phyloP scores from a whole-genome alignment of 2,797 vertebrate species.

The Acridotheres tristis region DNA sequence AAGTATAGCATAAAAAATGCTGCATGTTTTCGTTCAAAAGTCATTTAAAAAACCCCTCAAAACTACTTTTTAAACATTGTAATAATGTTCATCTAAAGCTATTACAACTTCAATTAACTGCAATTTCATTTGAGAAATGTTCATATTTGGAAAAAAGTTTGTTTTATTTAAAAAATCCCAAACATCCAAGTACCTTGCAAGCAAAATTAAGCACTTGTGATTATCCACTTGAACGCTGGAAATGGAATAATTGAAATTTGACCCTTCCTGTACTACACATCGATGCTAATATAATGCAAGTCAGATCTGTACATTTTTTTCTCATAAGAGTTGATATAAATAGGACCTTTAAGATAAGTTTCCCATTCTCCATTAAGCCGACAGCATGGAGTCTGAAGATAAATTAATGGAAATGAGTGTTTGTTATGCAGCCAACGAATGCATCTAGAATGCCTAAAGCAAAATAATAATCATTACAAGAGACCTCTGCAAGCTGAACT shows the following conservation, averaged over 20 bases:
- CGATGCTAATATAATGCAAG: background rate
- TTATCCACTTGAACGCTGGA: background rate
- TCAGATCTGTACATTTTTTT: background rate
- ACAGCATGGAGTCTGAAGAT: background rate
- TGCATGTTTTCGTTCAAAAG: background rate
- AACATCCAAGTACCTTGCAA: background rate
- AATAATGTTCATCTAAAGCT: background rate
- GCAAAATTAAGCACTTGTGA: background rate
- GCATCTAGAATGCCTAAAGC: background rate
- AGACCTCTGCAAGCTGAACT: background rate
- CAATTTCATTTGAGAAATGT: constrained; percentile 17
- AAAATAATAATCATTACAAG: background rate
- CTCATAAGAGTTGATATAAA: background rate
- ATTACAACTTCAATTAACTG: constrained; percentile 20
- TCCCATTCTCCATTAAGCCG: background rate
- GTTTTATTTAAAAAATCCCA: background rate
- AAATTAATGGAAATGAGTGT: background rate
- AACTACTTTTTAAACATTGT: background rate
- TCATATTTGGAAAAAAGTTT: background rate
- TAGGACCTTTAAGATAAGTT: background rate
- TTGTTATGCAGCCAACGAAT: background rate
- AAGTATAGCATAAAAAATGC: background rate
- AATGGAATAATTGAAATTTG: background rate
- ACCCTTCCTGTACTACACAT: background rate
- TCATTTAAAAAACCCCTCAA: background rate